Percentiles rank a stretch among this genome's conserved stretches.
phyloP scores from a whole-genome alignment of 2,797 vertebrate species.

The Syncerus caffer region DNA sequence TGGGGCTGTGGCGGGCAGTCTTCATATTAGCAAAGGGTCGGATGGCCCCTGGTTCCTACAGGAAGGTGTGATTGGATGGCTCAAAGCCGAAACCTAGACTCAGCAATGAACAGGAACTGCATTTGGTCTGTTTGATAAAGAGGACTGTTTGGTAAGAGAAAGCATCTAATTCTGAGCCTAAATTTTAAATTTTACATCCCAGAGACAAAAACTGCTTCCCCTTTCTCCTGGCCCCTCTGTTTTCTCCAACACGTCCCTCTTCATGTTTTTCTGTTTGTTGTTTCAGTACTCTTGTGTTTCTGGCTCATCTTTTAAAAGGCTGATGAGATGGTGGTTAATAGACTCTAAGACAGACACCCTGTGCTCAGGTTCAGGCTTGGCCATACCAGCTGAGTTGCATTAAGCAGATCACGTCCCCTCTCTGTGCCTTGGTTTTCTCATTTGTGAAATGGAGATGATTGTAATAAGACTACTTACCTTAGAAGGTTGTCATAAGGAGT shows the following conservation, averaged over 20 bases:
- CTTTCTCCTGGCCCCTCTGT: background rate
- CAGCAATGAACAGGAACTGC: background rate
- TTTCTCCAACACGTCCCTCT: background rate
- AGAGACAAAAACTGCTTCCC: background rate
- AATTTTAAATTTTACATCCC: background rate
- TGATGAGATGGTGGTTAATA: background rate
- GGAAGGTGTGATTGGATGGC: background rate
- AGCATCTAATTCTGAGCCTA: background rate
- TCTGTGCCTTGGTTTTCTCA: background rate
- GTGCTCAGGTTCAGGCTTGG: background rate
- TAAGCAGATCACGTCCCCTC: background rate
- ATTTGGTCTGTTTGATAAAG: background rate
- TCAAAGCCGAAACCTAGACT: background rate
- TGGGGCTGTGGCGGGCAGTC: background rate
- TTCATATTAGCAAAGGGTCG: background rate
- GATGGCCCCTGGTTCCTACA: background rate
- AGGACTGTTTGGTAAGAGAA: background rate
- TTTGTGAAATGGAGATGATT: background rate
- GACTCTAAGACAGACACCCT: background rate
- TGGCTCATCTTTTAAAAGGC: background rate
- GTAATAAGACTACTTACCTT: background rate
- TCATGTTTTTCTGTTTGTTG: background rate
- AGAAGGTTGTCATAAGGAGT: background rate
- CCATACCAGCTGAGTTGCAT: background rate
- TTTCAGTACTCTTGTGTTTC: background rate